Evolutionary conservation across 1,140 invertebrate genomes (phyloP), one percentile per base, ranked within the genome.

Genomic region (Hormaphis cornu): DNA sequence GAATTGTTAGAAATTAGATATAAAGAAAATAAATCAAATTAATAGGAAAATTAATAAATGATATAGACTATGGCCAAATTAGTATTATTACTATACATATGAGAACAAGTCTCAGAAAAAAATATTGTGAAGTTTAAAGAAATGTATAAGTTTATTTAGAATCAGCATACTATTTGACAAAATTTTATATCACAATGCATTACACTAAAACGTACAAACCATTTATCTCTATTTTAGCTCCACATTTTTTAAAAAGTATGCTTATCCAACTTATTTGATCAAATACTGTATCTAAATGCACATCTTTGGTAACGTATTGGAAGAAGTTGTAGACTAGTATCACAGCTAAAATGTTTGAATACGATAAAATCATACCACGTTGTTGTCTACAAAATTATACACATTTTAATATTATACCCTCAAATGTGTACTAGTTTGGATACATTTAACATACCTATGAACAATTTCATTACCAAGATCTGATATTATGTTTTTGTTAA

Each of bases 371-470:
- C 42, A 66, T 66, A 30, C n/a, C 40, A 33, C 33, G 61, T 24
- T 66, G 61, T 66, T 66, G 61, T 20, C 61, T 66, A 63, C 4
- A 46, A 63, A 66, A 22, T n/a, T 8, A 24, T 42, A 63, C 10
- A 50, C 22, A 46, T 14, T 9, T 35, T 4, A 26, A 9, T 2
- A 63, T 16, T 37, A 44, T 44, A 56, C 8, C 22, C 24, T 24
- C 20, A 54, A 2, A 33, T 8, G 1, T 37, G 16, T 35, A 56
- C 26, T 33, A 37, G 3, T 1, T 22, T 20, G 30, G 18, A 37
- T 22, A 37, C 8, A 10, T 16, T 12, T 2, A 24, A 37, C 48
- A 30, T 63, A 66, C 61, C 61, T 50, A 33, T 33, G 35, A 33
- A 66, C 3, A 33, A 66, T 66, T 48, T 66, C 61, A 30, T 66